Percentiles rank a stretch among this genome's conserved stretches.
Conservation (phyloP, 2,888 invertebrate genomes). For the Podabrus alpinus region DNA sequence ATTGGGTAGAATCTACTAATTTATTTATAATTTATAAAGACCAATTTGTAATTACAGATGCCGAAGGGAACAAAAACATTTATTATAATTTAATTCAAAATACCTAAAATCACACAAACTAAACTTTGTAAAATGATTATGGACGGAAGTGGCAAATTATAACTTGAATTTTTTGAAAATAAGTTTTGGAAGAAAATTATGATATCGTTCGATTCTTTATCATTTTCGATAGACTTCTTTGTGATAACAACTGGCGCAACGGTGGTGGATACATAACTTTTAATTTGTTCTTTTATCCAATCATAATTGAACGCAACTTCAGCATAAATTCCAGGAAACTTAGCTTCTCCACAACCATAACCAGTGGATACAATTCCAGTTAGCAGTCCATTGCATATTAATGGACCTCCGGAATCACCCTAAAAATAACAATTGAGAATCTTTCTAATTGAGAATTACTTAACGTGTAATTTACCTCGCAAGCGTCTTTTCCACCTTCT, state of each 20-base stretch:
- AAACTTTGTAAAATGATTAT: not conserved
- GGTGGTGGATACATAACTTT: not conserved
- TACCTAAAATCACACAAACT: not conserved
- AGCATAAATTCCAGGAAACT: constrained; percentile 43
- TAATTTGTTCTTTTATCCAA: constrained; percentile 34
- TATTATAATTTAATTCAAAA: not conserved
- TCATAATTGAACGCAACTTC: constrained; percentile 34
- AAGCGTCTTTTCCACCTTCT: constrained; percentile 30
- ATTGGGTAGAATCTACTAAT: no score
- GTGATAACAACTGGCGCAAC: not conserved
- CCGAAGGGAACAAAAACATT: no score
- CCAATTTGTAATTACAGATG: no score
- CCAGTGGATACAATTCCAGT: constrained; percentile 43
- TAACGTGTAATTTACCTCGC: constrained; percentile 26
- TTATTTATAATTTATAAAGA: no score
- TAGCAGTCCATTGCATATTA: constrained; percentile 37
- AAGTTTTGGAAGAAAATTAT: not conserved
- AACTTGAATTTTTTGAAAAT: not conserved
- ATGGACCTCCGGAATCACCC: constrained; percentile 45
- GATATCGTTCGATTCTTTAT: not conserved
- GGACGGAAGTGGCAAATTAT: not conserved
- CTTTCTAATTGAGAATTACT: no score
- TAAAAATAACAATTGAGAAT: not conserved
- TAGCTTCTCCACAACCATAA: constrained; percentile 36
- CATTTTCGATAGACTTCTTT: not conserved